Percentiles rank a stretch among this genome's conserved stretches.
Conservation (phyloP, 2,888 invertebrate genomes). For the Galerucella calmariensis region DNA sequence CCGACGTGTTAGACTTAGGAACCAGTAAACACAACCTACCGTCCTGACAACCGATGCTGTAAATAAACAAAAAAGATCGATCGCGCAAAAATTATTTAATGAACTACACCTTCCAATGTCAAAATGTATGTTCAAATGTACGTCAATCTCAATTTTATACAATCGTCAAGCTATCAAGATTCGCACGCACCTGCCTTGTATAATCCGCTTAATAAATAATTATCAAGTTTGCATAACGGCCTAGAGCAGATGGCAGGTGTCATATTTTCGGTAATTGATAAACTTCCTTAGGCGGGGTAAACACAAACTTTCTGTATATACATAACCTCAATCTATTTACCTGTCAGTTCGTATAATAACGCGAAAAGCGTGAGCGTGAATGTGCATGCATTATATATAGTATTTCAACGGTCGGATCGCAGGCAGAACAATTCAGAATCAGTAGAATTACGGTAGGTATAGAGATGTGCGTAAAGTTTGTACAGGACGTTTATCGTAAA, state of each 20-base stretch:
- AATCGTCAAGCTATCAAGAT: too few species aligned
- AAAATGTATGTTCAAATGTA: too few species aligned
- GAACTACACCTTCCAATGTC: too few species aligned
- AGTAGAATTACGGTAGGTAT: conserved; percentile 16
- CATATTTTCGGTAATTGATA: conserved; percentile 33
- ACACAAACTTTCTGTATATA: conserved; percentile 24
- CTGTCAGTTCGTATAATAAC: conserved; percentile 28
- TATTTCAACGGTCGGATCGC: conserved; percentile 16
- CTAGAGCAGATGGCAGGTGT: conserved; percentile 20
- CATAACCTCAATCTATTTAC: conserved; percentile 35
- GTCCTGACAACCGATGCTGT: too few species aligned
- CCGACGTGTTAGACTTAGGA: too few species aligned
- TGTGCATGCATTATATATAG: conserved; percentile 43
- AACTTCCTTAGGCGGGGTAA: conserved; percentile 21
- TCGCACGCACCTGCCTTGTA: not conserved
- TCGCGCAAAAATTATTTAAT: too few species aligned
- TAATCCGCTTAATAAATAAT: conserved; percentile 4
- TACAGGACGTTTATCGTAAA: not conserved
- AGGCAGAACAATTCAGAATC: conserved; percentile 21
- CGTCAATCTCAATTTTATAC: too few species aligned
- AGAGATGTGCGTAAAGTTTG: not conserved
- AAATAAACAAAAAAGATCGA: too few species aligned
- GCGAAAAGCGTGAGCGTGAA: conserved; percentile 32
- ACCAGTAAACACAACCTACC: too few species aligned
- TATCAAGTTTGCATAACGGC: conserved; percentile 22